A percentile compares a stretch with the other conserved stretches of the same genome.
Evolutionary conservation across 2,888 invertebrate species (phyloP).

Genomic region (Drosophila borborema): DNA sequence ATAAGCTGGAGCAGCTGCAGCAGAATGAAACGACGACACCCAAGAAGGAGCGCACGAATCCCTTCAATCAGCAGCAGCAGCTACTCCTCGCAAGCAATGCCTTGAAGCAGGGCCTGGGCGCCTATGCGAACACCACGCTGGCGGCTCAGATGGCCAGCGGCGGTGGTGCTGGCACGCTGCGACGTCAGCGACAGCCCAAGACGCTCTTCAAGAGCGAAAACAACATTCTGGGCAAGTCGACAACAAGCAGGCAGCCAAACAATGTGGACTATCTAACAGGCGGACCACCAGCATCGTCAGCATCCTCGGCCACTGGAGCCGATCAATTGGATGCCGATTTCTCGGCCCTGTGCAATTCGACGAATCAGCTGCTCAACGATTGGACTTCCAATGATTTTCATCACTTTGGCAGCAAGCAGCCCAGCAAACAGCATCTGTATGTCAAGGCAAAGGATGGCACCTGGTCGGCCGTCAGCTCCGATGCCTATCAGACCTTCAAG

Average conservation of each 20-base stretch:
- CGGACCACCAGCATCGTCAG: conserved; percentile 31
- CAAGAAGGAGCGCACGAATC: conserved; percentile 63
- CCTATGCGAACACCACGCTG: conserved; percentile 82
- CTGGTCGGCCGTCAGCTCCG: conserved; percentile 84
- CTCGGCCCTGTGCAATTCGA: conserved; percentile 78
- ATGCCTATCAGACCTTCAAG: conserved; percentile 83
- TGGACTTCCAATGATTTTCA: conserved; percentile 82
- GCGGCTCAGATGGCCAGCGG: conserved; percentile 82
- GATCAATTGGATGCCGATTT: conserved; percentile 73
- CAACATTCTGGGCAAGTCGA: conserved; percentile 77
- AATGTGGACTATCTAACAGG: conserved; percentile 80
- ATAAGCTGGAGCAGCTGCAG: conserved; percentile 64
- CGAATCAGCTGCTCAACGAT: conserved; percentile 82
- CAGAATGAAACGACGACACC: conserved; percentile 27
- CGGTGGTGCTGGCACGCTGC: conserved; percentile 82
- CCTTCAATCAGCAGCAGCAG: conserved; percentile 82
- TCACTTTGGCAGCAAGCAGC: conserved; percentile 83
- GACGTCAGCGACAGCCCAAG: conserved; percentile 84
- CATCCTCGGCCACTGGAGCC: background rate
- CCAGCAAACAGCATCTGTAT: conserved; percentile 84
- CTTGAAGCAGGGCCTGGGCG: conserved; percentile 81
- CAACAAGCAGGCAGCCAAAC: conserved; percentile 7
- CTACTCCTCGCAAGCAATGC: conserved; percentile 82
- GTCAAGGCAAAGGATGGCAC: conserved; percentile 85
- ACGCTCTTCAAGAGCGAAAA: conserved; percentile 84